Evolutionary conservation across 2,797 vertebrate genomes (phyloP).

Genomic region (Orestias chungarensis): DNA sequence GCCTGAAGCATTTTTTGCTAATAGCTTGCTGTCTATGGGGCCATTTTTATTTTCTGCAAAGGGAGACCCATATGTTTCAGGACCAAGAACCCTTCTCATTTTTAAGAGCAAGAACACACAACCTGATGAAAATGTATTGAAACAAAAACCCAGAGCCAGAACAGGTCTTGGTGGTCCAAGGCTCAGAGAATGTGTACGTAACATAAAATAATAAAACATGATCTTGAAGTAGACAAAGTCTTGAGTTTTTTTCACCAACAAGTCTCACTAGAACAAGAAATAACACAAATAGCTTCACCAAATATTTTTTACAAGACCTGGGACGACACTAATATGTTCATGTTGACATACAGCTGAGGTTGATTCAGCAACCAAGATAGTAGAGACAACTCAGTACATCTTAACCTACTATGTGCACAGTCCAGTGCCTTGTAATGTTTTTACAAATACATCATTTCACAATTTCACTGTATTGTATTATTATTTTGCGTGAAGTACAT

Average conservation of each 20-base stretch:
- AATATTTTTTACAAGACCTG: conserved; percentile 20
- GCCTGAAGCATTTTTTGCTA: conserved; percentile 54
- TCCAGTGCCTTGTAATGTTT: conserved; percentile 13
- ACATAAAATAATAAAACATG: conserved; percentile 33
- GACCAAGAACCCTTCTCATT: conserved; percentile 55
- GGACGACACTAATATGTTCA: conserved; percentile 25
- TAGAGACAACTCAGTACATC: conserved; percentile 27
- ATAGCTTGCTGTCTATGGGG: conserved; percentile 43
- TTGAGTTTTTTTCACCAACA: conserved; percentile 14
- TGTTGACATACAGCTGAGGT: conserved; percentile 28
- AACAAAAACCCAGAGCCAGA: conserved; percentile 28
- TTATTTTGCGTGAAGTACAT: background rate
- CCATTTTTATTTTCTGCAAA: conserved; percentile 51
- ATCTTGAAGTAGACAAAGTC: conserved; percentile 15
- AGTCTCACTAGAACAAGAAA: conserved; percentile 25
- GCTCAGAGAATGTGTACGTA: conserved; percentile 23
- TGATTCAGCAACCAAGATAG: conserved; percentile 29
- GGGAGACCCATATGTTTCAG: conserved; percentile 50
- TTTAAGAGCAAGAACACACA: conserved; percentile 48
- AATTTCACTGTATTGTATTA: background rate
- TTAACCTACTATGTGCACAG: conserved; percentile 9
- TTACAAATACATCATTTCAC: background rate
- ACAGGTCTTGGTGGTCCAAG: conserved; percentile 28
- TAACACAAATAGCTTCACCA: conserved; percentile 7
- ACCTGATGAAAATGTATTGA: conserved; percentile 39